phyloP scores from a whole-genome alignment of 2,888 invertebrate species.

The Cyclophora punctaria region DNA sequence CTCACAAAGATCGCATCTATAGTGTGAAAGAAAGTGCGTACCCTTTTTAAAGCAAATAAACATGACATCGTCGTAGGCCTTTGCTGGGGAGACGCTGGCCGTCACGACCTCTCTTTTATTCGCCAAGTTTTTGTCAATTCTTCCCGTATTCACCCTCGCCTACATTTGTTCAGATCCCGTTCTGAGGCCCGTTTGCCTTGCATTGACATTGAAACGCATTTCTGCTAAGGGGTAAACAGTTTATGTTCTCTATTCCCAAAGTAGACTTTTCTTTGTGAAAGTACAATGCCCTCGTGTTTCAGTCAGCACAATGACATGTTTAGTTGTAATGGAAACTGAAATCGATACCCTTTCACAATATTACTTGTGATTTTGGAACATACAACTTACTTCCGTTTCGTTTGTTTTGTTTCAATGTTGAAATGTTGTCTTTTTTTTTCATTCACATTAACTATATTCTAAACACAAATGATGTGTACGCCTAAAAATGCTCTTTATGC shows the following conservation, averaged over 20 bases:
- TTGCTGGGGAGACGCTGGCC: constrained; percentile 38
- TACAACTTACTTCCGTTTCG: not conserved
- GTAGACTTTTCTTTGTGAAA: constrained; percentile 21
- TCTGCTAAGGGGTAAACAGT: constrained; percentile 37
- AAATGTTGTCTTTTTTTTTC: not conserved
- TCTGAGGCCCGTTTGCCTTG: constrained; percentile 45
- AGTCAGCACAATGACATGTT: constrained; percentile 19
- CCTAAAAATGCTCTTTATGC: no score
- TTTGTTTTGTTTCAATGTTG: no score
- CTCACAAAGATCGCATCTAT: constrained; percentile 35
- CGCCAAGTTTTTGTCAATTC: constrained; percentile 56
- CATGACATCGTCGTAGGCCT: constrained; percentile 52
- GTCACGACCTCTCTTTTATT: constrained; percentile 56
- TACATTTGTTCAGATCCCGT: constrained; percentile 46
- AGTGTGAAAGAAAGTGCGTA: constrained; percentile 49
- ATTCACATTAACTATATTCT: not conserved
- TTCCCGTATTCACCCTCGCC: constrained; percentile 39
- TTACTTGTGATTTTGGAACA: not conserved
- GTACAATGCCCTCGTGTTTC: constrained; percentile 18
- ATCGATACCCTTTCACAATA: not conserved
- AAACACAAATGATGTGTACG: no score
- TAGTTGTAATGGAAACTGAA: constrained; percentile 19
- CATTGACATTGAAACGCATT: constrained; percentile 49
- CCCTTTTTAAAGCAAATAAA: constrained; percentile 66
- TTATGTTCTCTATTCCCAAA: constrained; percentile 25